These are phyloP conservation scores for Philhelius pedissequus DNA, from an alignment of 2,888 invertebrate genomes.

Conservation along the genomic window DNA sequence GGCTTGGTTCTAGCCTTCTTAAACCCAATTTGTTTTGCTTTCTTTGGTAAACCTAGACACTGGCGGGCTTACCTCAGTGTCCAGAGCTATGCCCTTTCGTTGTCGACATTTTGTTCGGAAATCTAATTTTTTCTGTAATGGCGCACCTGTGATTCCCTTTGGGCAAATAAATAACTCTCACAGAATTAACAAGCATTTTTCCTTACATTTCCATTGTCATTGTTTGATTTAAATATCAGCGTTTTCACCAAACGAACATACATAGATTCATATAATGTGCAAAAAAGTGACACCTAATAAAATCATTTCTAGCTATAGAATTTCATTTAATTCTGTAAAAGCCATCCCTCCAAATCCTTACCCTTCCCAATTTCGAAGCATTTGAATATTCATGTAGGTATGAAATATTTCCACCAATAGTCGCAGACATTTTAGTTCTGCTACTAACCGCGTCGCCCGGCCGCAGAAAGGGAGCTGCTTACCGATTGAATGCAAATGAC, in stretches of 20 bases:
- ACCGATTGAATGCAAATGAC: conserved; percentile 59
- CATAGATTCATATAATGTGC: too few species aligned
- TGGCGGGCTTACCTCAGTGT: too few species aligned
- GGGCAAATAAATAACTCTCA: too few species aligned
- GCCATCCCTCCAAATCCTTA: background rate
- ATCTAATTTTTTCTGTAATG: too few species aligned
- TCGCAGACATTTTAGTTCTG: conserved; percentile 8
- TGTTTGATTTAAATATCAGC: background rate
- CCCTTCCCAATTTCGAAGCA: background rate
- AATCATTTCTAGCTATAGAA: background rate
- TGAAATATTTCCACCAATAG: background rate
- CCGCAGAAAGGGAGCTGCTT: conserved; percentile 44
- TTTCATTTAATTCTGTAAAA: background rate
- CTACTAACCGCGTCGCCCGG: too few species aligned
- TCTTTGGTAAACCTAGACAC: too few species aligned
- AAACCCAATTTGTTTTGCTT: too few species aligned
- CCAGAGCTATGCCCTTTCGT: too few species aligned
- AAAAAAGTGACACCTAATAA: background rate
- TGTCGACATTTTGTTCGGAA: too few species aligned
- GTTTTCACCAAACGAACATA: background rate
- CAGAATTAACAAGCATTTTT: too few species aligned
- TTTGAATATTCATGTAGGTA: conserved; percentile 56
- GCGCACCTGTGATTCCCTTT: too few species aligned
- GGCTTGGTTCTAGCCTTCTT: too few species aligned
- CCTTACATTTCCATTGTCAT: background rate